Conservation (phyloP, 2,113 vertebrate genomes). For the Oxyura jamaicensis region DNA sequence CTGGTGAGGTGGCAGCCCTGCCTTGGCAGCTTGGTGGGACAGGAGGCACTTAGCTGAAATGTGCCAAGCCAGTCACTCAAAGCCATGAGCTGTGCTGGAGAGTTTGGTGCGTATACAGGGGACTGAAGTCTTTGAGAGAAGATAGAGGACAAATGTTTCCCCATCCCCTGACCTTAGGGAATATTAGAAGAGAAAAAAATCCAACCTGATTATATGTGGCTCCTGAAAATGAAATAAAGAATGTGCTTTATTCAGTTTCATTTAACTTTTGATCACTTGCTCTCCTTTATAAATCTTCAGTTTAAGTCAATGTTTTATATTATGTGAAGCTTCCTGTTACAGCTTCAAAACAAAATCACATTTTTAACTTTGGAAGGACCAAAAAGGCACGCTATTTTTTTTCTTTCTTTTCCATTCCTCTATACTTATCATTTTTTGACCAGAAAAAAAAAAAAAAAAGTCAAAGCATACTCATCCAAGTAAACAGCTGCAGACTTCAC, state of each 20-base stretch:
- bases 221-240: background rate
- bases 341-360: background rate
- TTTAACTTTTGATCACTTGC: background rate
- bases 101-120: background rate
- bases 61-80: background rate
- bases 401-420: background rate
- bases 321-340: background rate
- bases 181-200: background rate
- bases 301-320: background rate
- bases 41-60: conserved; percentile 5
- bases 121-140: background rate
- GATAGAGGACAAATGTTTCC: background rate
- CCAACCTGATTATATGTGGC: background rate
- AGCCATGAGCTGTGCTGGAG: background rate
- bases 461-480: background rate
- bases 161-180: background rate
- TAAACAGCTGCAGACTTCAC: background rate
- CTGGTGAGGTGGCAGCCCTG: background rate
- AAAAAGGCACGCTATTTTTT: background rate
- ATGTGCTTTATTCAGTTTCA: background rate
- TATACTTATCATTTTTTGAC: background rate
- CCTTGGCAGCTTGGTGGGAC: background rate
- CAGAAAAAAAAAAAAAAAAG: background rate
- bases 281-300: background rate
- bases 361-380: background rate